Evolutionary conservation across 2,797 vertebrate genomes (phyloP).

Genomic region (Anomalospiza imberbis): DNA sequence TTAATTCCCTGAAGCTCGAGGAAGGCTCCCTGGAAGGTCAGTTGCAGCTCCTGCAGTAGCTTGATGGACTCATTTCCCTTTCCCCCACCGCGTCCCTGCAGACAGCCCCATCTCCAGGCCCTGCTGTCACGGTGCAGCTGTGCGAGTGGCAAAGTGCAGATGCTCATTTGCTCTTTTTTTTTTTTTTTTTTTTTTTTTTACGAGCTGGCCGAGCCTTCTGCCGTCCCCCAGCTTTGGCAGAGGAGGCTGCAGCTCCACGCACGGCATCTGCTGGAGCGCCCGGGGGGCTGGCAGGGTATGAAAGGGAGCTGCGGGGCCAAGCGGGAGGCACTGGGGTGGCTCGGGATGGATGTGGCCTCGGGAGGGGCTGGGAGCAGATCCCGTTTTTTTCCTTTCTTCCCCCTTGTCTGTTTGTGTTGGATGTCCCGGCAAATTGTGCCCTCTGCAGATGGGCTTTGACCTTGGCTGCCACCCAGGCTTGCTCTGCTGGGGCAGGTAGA

Average conservation of each 20-base stretch:
- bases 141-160: not conserved
- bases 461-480: not conserved
- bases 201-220: not conserved
- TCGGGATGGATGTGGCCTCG: not conserved
- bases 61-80: not conserved
- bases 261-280: not conserved
- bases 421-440: not conserved
- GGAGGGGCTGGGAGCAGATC: not conserved
- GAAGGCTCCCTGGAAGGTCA: not conserved
- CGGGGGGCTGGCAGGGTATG: not conserved
- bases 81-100: rapidly evolving
- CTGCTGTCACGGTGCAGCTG: not conserved
- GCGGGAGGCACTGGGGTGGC: not conserved
- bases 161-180: no score
- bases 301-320: not conserved
- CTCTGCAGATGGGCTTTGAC: constrained; percentile 15
- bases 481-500: not conserved
- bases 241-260: not conserved
- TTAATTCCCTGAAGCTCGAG: not conserved
- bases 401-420: not conserved
- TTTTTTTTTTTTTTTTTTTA: not conserved
- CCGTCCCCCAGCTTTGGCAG: not conserved
- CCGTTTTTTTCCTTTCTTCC: not conserved
- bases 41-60: not conserved
- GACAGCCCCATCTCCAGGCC: not conserved